Evolutionary conservation across 2,888 invertebrate species (phyloP).

Genomic region (Dryomyza anilis): DNA sequence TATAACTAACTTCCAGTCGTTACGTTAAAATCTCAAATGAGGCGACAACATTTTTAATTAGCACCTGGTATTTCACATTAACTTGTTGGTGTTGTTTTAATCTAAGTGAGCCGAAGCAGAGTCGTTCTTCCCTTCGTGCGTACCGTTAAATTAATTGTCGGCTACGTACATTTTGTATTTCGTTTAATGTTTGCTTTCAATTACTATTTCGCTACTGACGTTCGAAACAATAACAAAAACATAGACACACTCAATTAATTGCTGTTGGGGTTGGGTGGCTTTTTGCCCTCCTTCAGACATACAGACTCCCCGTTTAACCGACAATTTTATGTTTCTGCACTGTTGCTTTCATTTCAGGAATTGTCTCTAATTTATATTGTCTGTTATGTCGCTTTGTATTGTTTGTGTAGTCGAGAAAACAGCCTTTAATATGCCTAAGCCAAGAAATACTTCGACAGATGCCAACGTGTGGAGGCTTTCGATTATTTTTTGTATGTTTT

Average conservation of each 20-base stretch:
- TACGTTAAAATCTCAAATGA: constrained; percentile 53
- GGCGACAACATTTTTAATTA: constrained; percentile 59
- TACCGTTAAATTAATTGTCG: constrained; percentile 7
- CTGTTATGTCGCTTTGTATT: background rate
- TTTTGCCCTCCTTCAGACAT: background rate
- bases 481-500: too few relatives aligned
- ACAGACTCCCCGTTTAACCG: background rate
- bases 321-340: constrained; percentile 6
- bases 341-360: constrained; percentile 16
- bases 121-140: background rate
- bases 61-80: constrained; percentile 49
- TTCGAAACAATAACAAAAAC: constrained; percentile 11
- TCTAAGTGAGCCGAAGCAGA: background rate
- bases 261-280: background rate
- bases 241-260: constrained; percentile 4
- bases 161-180: background rate
- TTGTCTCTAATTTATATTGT: constrained; percentile 6
- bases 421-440: too few relatives aligned
- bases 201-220: constrained; percentile 13
- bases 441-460: constrained; percentile 25
- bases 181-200: constrained; percentile 19
- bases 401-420: background rate
- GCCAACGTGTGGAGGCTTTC: too few relatives aligned
- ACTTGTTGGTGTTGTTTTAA: too few relatives aligned
- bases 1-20: constrained; percentile 41